Evolutionary conservation across 2,888 invertebrate genomes (phyloP).

Genomic region (Trissoscelio sp.): DNA sequence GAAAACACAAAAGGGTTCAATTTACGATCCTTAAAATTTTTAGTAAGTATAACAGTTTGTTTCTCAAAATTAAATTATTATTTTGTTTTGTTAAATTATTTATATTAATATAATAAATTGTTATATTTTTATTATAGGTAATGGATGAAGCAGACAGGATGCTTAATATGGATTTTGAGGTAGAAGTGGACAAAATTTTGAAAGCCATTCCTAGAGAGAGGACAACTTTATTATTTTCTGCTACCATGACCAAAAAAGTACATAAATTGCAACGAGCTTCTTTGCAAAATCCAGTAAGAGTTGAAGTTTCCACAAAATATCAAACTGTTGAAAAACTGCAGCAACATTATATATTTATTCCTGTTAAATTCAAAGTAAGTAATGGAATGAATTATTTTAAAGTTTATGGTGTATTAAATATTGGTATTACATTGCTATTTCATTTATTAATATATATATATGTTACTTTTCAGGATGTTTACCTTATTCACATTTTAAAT

Average conservation of each 20-base stretch:
- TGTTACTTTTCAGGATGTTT: conserved; percentile 90
- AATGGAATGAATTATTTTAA: not conserved
- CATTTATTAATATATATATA: not conserved
- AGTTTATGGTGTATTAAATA: conserved; percentile 26
- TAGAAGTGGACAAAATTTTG: conserved; percentile 98
- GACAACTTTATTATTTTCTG: conserved; percentile 97
- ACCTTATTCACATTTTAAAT: conserved; percentile 96
- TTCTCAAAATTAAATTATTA: too few species aligned
- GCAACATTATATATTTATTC: conserved; percentile 97
- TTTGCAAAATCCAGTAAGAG: conserved; percentile 95
- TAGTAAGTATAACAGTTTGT: conserved; percentile 84
- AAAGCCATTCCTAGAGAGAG: conserved; percentile 96
- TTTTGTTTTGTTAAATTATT: too few species aligned
- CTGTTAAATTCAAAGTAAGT: conserved; percentile 95
- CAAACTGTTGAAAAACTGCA: conserved; percentile 98
- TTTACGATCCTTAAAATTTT: conserved; percentile 92
- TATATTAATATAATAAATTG: conserved; percentile 9
- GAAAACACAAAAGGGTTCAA: conserved; percentile 99
- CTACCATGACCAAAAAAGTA: conserved; percentile 99
- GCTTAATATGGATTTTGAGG: conserved; percentile 99
- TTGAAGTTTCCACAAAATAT: conserved; percentile 98
- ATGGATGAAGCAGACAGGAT: conserved; percentile 99
- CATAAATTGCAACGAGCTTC: conserved; percentile 98
- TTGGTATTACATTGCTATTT: not conserved
- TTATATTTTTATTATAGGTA: conserved; percentile 85